Base-by-base conservation (phyloP, 2,113 vertebrate genomes). In the Tetrax tetrax region DNA sequence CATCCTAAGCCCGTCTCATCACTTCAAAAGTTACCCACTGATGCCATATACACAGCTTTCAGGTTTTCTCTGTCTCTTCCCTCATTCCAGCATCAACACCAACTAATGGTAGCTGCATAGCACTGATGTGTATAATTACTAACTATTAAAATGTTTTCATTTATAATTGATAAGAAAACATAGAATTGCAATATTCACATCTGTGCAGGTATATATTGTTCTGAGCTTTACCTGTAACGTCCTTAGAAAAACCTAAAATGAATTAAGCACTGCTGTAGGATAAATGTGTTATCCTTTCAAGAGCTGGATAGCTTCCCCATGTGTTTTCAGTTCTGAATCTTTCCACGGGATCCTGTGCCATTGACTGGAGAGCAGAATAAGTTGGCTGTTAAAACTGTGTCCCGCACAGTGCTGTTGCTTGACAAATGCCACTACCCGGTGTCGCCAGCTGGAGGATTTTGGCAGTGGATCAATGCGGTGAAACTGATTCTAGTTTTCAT, bases 271-370 rank as follows among this genome's bases (percentile, higher is more conserved):
- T 89, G 64, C 14, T 75, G 29, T 23, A 66, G 84, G 85, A 95
- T 48, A 78, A 90, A 85, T 80, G 81, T 41, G 45, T 43, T 94
- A 51, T 41, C 57, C 76, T 83, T 92, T 94, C 35, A n/a, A 47
- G 70, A 35, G 23, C 37, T 71, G 45, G 93, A 27, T 65, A 5
- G 53, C 29, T 83, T 88, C 89, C 14, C 91, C 92, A 93, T 95
- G 89, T 97, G 93, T 88, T 94, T 86, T 51, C 48, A 65, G 56
- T 90, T 97, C 95, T 82, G 6, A 83, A 27, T 81, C 91, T 82
- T 91, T 89, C 74, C 43, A 37, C 19, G 9, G 14, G 41, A 25
- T 92, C 71, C 83, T 4, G 3, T 47, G 66, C 72, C 29, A 16
- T 1, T 72, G 92, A 47, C 51, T 89, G 83, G 48, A 45, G 81